A percentile compares a stretch with the other conserved stretches of the same genome.
These are phyloP conservation scores for Bellardia bayeri DNA, from an alignment of 2,888 invertebrate genomes.

Conservation along the genomic window DNA sequence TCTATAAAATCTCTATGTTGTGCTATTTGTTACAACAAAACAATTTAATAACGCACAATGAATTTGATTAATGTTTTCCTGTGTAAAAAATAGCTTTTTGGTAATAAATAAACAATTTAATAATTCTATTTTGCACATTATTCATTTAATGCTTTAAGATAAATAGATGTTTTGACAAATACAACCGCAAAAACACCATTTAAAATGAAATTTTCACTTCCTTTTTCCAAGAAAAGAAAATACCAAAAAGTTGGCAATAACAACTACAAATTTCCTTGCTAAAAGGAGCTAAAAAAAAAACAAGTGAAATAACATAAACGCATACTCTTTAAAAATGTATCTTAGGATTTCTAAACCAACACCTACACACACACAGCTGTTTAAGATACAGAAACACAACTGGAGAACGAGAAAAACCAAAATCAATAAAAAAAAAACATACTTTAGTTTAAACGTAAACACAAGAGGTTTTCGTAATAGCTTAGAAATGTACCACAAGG, in stretches of 20 bases:
- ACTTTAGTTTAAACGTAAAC: conserved; percentile 47
- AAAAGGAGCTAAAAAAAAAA: background rate
- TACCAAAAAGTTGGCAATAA: background rate
- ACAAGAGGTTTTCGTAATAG: conserved; percentile 50
- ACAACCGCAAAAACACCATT: conserved; percentile 4
- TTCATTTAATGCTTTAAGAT: conserved; percentile 7
- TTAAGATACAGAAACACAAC: background rate
- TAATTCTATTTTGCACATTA: conserved; percentile 9
- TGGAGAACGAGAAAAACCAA: background rate
- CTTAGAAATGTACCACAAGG: conserved; percentile 55
- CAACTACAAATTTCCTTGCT: conserved; percentile 5
- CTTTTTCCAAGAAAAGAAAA: background rate
- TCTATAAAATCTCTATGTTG: background rate
- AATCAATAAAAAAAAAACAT: conserved; percentile 30
- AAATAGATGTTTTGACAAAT: conserved; percentile 14
- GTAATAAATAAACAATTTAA: conserved; percentile 2
- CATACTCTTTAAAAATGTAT: background rate
- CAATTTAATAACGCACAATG: background rate
- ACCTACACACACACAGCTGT: background rate
- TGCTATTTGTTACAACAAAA: background rate
- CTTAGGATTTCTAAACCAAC: background rate
- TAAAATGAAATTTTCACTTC: conserved; percentile 1
- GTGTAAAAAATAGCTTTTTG: background rate
- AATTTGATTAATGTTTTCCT: conserved; percentile 16
- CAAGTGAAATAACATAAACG: background rate